Evolutionary conservation across 2,113 vertebrate genomes (phyloP).

Genomic region (Scomber colias): DNA sequence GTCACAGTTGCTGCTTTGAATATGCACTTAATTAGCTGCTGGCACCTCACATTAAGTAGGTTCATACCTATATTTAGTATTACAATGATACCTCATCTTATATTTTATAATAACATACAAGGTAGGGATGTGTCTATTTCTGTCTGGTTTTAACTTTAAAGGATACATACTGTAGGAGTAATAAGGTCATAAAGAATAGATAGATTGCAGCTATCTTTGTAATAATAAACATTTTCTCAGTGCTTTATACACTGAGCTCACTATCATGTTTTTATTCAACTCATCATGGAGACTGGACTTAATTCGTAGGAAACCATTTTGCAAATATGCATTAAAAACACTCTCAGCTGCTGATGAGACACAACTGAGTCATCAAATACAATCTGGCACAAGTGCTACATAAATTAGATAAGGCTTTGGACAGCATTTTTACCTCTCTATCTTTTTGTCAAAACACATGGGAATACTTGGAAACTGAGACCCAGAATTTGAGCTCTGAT

Average conservation of each 20-base stretch:
- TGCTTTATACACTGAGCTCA: neutral
- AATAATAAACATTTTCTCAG: neutral
- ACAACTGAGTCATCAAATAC: conserved; percentile 67
- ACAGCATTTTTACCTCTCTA: conserved; percentile 34
- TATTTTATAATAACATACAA: neutral
- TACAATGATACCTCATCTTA: neutral
- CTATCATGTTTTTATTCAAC: conserved; percentile 16
- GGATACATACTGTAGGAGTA: neutral
- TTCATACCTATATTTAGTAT: conserved; percentile 26
- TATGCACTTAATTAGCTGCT: conserved; percentile 14
- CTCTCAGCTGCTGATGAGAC: conserved; percentile 64
- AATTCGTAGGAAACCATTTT: conserved; percentile 34
- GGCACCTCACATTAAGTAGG: conserved; percentile 12
- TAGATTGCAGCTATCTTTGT: neutral
- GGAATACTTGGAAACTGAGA: conserved; percentile 50
- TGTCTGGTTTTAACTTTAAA: too few relatives aligned
- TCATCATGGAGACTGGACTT: conserved; percentile 11
- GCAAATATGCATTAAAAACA: conserved; percentile 62
- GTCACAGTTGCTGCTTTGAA: conserved; percentile 9
- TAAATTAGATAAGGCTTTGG: conserved; percentile 61
- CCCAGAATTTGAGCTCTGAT: conserved; percentile 34
- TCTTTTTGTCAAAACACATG: conserved; percentile 54
- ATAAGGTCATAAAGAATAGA: neutral
- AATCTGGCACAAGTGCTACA: conserved; percentile 53
- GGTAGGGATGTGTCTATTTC: neutral